Conservation (phyloP, 92 coral and sea anemone species). For the Porites lobata region DNA sequence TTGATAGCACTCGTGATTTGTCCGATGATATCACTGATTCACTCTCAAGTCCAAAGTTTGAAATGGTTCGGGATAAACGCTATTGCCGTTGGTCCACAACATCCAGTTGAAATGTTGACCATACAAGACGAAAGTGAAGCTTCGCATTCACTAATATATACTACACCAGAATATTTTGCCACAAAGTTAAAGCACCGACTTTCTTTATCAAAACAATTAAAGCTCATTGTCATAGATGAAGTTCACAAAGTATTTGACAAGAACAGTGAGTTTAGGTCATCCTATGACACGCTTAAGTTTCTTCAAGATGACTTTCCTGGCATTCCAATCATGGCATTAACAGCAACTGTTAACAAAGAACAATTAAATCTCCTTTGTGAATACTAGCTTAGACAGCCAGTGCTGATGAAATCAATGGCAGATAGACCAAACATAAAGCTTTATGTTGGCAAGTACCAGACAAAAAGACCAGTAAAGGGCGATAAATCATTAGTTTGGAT, state of each 20-base stretch:
- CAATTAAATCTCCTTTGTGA: slow-evolving; percentile 20
- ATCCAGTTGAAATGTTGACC: slow-evolving; percentile 1
- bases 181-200: slow-evolving; percentile 10
- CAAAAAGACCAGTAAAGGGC: slow-evolving; percentile 11
- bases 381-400: slow-evolving; percentile 21
- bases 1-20: slow-evolving; percentile 45
- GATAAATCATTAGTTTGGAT: slow-evolving; percentile 25
- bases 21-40: slow-evolving; percentile 66
- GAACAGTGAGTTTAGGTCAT: slow-evolving; percentile 24
- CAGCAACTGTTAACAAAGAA: slow-evolving; percentile 47
- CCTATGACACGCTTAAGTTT: slow-evolving; percentile 23
- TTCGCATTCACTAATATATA: neutral
- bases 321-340: slow-evolving; percentile 56
- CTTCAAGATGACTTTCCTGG: slow-evolving; percentile 17
- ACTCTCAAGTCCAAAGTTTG: slow-evolving; percentile 58
- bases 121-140: neutral
- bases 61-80: slow-evolving; percentile 31
- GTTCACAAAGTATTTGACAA: slow-evolving; percentile 64
- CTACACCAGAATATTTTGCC: slow-evolving; percentile 58
- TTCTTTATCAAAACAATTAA: neutral
- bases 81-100: slow-evolving; percentile 41
- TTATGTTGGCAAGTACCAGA: slow-evolving; percentile 32
- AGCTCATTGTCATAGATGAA: slow-evolving; percentile 52
- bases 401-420: slow-evolving; percentile 29
- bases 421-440: slow-evolving; percentile 33